Evolutionary conservation across 2,113 vertebrate species (phyloP).

Genomic region (Triplophysa siluroides): DNA sequence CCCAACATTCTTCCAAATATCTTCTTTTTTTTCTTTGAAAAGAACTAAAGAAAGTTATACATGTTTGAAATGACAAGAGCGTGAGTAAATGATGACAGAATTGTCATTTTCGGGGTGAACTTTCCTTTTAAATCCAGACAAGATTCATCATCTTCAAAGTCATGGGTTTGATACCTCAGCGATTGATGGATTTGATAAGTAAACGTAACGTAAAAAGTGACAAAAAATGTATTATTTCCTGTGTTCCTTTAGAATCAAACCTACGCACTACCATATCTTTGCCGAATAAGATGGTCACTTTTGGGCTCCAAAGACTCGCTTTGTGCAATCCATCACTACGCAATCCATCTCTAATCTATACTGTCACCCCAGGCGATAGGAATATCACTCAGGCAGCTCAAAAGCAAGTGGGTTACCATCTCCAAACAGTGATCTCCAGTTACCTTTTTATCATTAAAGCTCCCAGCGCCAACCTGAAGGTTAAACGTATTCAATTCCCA

Average conservation of each 20-base stretch:
- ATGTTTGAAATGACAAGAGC: too few relatives aligned
- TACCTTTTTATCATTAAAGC: conserved; percentile 52
- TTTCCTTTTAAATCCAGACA: too few relatives aligned
- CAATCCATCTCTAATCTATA: conserved; percentile 52
- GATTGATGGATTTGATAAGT: too few relatives aligned
- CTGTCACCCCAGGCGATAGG: conserved; percentile 52
- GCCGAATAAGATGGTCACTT: background rate
- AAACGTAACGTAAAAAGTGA: too few relatives aligned
- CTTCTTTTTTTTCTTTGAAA: too few relatives aligned
- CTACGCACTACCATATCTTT: background rate
- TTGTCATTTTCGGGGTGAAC: too few relatives aligned
- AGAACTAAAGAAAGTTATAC: too few relatives aligned
- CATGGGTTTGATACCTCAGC: conserved; percentile 52
- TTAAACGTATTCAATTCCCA: conserved; percentile 56
- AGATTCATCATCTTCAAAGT: conserved; percentile 36
- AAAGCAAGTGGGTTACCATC: conserved; percentile 56
- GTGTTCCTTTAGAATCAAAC: too few relatives aligned
- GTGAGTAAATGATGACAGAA: too few relatives aligned
- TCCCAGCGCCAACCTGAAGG: conserved; percentile 55
- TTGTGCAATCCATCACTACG: conserved; percentile 49
- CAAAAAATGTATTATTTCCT: too few relatives aligned
- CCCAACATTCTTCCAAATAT: too few relatives aligned
- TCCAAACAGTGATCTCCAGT: conserved; percentile 41
- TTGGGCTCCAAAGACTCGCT: conserved; percentile 57
- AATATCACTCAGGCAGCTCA: conserved; percentile 42